A percentile compares a stretch with the other conserved stretches of the same genome.
Conservation (phyloP, 2,113 vertebrate species). For the Thalassoma bifasciatum region DNA sequence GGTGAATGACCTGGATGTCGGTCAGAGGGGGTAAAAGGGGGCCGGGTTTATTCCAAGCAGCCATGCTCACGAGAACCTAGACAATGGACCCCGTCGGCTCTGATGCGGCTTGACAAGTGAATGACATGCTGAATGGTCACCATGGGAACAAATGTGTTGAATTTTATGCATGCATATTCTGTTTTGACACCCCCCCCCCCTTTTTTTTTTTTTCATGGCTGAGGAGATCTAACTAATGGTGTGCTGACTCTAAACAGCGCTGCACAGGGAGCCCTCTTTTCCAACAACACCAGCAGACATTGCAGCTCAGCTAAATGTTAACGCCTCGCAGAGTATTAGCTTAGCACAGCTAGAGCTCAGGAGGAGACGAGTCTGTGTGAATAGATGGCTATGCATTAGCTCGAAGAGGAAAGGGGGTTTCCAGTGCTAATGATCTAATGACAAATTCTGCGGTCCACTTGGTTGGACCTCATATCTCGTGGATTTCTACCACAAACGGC, state of each 20-base stretch:
- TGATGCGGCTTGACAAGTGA: slow-evolving; percentile 99
- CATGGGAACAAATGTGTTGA: slow-evolving; percentile 98
- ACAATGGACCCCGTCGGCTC: slow-evolving; percentile 97
- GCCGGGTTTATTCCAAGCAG: slow-evolving; percentile 57
- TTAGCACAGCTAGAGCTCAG: slow-evolving; percentile 64
- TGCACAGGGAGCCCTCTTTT: slow-evolving; percentile 59
- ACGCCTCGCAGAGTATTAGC: slow-evolving; percentile 73
- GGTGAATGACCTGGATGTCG: slow-evolving; percentile 81
- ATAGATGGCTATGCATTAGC: slow-evolving; percentile 61
- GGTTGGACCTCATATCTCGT: slow-evolving; percentile 46
- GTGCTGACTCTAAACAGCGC: slow-evolving; percentile 77
- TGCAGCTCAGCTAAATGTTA: slow-evolving; percentile 77
- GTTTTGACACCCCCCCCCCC: slow-evolving; percentile 60
- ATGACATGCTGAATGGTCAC: slow-evolving; percentile 99
- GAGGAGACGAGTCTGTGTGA: slow-evolving; percentile 61
- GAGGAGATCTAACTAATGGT: slow-evolving; percentile 83
- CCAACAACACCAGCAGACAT: slow-evolving; percentile 67
- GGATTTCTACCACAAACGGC: slow-evolving; percentile 45
- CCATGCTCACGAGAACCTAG: slow-evolving; percentile 90
- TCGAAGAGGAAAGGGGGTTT: slow-evolving; percentile 52
- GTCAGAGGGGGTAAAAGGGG: slow-evolving; percentile 59
- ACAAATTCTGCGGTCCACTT: slow-evolving; percentile 59
- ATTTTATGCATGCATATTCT: slow-evolving; percentile 99
- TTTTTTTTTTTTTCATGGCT: slow-evolving; percentile 64
- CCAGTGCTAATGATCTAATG: slow-evolving; percentile 73